Evolutionary conservation across 2,888 invertebrate species (phyloP), one percentile per base, ranked within the genome.

Genomic region (Hofmannophila pseudospretella): DNA sequence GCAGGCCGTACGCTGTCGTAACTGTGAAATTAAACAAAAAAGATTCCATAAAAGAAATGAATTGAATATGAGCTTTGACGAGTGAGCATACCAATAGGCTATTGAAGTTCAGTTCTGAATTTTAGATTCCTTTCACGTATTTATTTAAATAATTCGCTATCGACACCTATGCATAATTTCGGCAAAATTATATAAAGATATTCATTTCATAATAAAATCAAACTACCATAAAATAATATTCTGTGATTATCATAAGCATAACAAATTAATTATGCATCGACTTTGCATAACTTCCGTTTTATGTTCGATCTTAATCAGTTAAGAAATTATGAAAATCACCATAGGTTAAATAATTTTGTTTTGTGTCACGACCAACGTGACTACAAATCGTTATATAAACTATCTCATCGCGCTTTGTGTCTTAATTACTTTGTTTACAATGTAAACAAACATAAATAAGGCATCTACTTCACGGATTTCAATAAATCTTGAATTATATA

Each of bases 21-120:
- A 63, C 58, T 57, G 60, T 65, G 47, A 54, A 56, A 46, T 42
- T 49, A 48, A 45, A 51, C 52, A 53, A 53, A 55, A 52, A 54
- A 48, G 45, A 51, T 54, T 49, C 41, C 44, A 49, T 53, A 50
- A 49, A 7, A 41, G 41, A 38, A 48, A 50, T 41, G 38, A 50
- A 43, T 45, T 51, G 48, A 47, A 45, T 49, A 53, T 54, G 47
- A 52, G 53, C 48, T 38, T 41, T 49, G 49, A 51, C 52, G 49
- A 49, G 48, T 53, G 49, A 54, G 51, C 52, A 50, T 52, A 49
- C 52, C 47, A 44, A 49, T 49, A 48, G 43, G 45, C 44, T 44
- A 52, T 53, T 47, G 36, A 53, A 51, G 53, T 54, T 50, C 51
- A 51, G 30, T 45, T 38, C 41, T 44, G 58, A 58, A 65, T 62